These are phyloP conservation scores for Neolamprologus brichardi DNA, from an alignment of 2,113 vertebrate species.

Conservation along the genomic window DNA sequence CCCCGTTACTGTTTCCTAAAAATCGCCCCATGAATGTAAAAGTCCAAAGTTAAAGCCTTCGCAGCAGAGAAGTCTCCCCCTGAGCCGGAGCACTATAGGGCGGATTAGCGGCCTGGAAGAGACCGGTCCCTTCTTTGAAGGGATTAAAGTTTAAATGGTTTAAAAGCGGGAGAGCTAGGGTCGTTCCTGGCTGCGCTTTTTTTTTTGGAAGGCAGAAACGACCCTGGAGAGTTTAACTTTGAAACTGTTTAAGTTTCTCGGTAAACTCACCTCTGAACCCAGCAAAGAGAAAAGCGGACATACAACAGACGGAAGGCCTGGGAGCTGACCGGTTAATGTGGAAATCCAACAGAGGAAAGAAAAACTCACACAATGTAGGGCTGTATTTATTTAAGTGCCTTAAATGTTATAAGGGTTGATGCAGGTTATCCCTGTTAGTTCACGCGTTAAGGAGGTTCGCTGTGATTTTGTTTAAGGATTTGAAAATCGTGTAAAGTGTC, in stretches of 20 bases:
- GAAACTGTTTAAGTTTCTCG: constrained; percentile 61
- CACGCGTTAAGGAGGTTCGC: background rate
- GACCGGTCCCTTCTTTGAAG: constrained; percentile 58
- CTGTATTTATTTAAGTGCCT: background rate
- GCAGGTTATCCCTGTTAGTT: background rate
- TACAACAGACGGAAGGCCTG: constrained; percentile 16
- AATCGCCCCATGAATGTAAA: constrained; percentile 70
- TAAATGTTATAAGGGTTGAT: background rate
- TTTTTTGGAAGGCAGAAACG: constrained; percentile 2
- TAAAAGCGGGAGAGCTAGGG: constrained; percentile 26
- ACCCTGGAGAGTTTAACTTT: constrained; percentile 43
- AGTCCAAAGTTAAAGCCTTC: constrained; percentile 70
- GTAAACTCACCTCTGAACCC: constrained; percentile 67
- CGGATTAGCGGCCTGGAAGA: constrained; percentile 63
- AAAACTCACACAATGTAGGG: background rate
- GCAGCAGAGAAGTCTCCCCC: constrained; percentile 50
- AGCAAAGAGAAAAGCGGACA: constrained; percentile 12
- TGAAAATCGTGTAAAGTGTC: background rate
- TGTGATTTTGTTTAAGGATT: background rate
- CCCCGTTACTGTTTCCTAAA: constrained; percentile 69
- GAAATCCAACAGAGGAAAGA: background rate
- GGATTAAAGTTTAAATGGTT: constrained; percentile 59
- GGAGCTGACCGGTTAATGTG: background rate
- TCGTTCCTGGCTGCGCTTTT: constrained; percentile 59
- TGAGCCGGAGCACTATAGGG: constrained; percentile 37